Base-by-base conservation (phyloP, 2,113 vertebrate genomes). In the Rafetus swinhoei region DNA sequence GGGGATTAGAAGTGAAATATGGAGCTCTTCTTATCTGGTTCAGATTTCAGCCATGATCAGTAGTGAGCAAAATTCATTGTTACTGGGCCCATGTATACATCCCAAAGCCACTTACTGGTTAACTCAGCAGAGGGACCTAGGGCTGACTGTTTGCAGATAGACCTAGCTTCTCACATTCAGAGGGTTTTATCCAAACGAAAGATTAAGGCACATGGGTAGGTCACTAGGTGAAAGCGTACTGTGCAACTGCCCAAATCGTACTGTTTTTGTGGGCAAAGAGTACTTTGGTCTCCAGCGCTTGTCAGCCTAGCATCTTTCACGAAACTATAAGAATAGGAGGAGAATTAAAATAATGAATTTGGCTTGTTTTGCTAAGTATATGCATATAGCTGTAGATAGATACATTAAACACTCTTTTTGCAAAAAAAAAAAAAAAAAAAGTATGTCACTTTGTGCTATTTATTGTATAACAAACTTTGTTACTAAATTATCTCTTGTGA, bases 361-460 rank as follows among this genome's bases (percentile, higher is more conserved):
- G 52, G 65, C 86, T 21, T 53, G 69, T 87, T 95, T 56, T 81
- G 85, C 56, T 92, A 14, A 5, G 57, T 87, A 72, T 22, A 79
- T 86, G 77, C 84, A 74, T 82, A 92, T 88, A 35, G 18, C 13
- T 62, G 27, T 25, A 62, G 27, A 19, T 69, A 60, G 9, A 45
- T 91, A 89, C 79, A n/a, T 84, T 56, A 74, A 89, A 79, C 88
- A 86, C 29, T 52, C 25, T 76, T 0, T 85, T 32, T 24, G 2
- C 1, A 1, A 3, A 24, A 8, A 11, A 0, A 35, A 0, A 1
- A 3, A 24, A 8, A 11, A 0, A 35, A 0, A 25, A 18, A 1
- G 0, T 62, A 5, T 24, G 56, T n/a, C 9, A 92, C n/a, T 92
- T 95, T 96, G n/a, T 45, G 9, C 45, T 39, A 9, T 65, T 65